Percentiles rank a stretch among this genome's conserved stretches.
Evolutionary conservation across 2,888 invertebrate species (phyloP).

Genomic region (Brachycybe producta): DNA sequence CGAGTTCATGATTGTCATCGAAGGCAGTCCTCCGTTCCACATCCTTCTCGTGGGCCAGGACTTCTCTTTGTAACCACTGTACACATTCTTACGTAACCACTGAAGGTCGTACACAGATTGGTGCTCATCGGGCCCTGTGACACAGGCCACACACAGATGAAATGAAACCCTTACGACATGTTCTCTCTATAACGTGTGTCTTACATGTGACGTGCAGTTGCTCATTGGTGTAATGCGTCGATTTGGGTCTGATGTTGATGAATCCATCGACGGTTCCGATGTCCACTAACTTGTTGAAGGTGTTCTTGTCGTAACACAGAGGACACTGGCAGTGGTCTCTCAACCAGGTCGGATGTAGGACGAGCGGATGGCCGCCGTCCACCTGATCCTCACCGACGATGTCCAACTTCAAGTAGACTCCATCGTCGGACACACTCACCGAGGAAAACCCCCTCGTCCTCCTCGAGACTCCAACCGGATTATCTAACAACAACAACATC

Average conservation of each 20-base stretch:
- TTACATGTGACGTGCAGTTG: slow-evolving; percentile 12
- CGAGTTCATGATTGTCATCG: not conserved
- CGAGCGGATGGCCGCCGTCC: not conserved
- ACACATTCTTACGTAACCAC: slow-evolving; percentile 12
- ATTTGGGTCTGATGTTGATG: not conserved
- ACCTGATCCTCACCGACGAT: no score
- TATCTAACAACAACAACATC: no score
- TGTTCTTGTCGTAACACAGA: slow-evolving; percentile 8
- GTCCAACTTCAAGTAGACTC: not conserved
- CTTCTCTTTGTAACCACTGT: slow-evolving; percentile 8
- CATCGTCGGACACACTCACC: no score
- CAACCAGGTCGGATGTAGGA: slow-evolving; percentile 14
- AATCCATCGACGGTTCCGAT: not conserved
- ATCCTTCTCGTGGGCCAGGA: not conserved
- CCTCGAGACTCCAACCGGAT: no score
- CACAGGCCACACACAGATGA: not conserved
- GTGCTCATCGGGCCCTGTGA: slow-evolving; percentile 16
- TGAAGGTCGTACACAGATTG: slow-evolving; percentile 10
- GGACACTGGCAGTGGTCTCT: slow-evolving; percentile 15
- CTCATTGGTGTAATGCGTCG: not conserved
- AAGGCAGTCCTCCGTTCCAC: slow-evolving; percentile 6
- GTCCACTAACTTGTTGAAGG: slow-evolving; percentile 8
- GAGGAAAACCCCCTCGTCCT: no score
- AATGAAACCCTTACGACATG: not conserved
- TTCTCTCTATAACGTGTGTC: not conserved